Evolutionary conservation across 2,113 vertebrate genomes (phyloP), one percentile per base, ranked within the genome.

Genomic region (Labrus mixtus): DNA sequence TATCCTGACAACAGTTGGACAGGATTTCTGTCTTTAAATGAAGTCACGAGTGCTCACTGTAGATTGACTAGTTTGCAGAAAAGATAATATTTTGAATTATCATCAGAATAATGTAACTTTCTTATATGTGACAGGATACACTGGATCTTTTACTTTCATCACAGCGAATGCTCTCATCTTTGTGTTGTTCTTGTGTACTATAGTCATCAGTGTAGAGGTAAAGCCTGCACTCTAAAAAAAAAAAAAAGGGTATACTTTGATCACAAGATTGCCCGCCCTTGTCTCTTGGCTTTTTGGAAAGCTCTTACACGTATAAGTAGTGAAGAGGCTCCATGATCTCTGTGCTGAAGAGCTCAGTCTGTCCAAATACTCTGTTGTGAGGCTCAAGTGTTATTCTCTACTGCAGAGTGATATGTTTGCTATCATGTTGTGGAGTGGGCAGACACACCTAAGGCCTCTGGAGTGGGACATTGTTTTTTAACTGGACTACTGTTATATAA

Each of bases 281-380:
- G 58, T 83, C 65, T 77, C 55, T 73, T 29, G 20, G n/a, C 65
- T 62, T 82, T 85, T 79, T 82, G 69, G 71, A 78, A 82, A 85
- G 59, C 84, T 72, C 72, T 84, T 33, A 66, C 59, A 58, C 73
- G 51, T 67, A 48, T 45, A 60, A 76, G 84, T 70, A 55, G 53
- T 80, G 63, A 78, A 86, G 81, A 81, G 70, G 86, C 59, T 59
- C 53, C 66, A 70, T 62, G 76, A 77, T 84, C 64, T 84, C 55
- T 68, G 13, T 55, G 65, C 54, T 77, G 62, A 57, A 73, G 65
- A 60, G 66, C 69, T 77, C 68, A 54, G 29, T 15, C 39, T 68
- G 58, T 76, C 51, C 73, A 79, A 76, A 85, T 60, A 71, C 74
- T 76, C 60, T 79, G 58, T 78, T 76, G 62, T 68, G 46, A 69